Evolutionary conservation across 2,797 vertebrate genomes (phyloP).

Genomic region (Ciconia nigra): DNA sequence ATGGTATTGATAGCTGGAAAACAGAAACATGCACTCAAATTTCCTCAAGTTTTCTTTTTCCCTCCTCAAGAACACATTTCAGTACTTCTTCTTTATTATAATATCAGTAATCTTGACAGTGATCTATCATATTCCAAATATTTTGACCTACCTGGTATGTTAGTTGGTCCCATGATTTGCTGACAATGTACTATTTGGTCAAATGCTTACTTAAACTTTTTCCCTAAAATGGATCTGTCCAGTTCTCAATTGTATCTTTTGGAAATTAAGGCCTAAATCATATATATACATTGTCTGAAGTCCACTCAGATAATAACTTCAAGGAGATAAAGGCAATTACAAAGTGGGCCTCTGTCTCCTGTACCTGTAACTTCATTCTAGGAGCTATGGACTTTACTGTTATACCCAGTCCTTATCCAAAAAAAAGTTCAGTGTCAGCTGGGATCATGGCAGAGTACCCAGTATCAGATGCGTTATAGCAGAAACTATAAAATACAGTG

Average conservation of each 20-base stretch:
- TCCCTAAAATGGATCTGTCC: not conserved
- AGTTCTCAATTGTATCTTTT: not conserved
- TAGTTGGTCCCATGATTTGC: not conserved
- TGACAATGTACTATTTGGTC: not conserved
- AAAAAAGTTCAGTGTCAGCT: not conserved
- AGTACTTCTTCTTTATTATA: not conserved
- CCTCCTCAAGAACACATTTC: not conserved
- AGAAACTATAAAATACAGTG: not conserved
- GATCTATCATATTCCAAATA: not conserved
- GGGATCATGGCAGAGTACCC: not conserved
- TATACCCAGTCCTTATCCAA: not conserved
- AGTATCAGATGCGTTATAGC: not conserved
- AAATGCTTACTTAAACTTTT: not conserved
- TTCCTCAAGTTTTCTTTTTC: not conserved
- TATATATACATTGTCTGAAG: not conserved
- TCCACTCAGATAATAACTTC: not conserved
- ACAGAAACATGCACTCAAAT: not conserved
- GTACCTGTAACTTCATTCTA: not conserved
- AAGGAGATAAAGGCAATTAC: not conserved
- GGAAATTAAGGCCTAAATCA: not conserved
- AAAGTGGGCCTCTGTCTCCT: not conserved
- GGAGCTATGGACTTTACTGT: not conserved
- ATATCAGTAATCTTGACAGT: not conserved
- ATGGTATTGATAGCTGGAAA: not conserved
- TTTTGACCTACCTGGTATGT: not conserved